phyloP scores from a whole-genome alignment of 37 sponge, comb jelly and placozoan species.

The Aphrocallistes beatrix region DNA sequence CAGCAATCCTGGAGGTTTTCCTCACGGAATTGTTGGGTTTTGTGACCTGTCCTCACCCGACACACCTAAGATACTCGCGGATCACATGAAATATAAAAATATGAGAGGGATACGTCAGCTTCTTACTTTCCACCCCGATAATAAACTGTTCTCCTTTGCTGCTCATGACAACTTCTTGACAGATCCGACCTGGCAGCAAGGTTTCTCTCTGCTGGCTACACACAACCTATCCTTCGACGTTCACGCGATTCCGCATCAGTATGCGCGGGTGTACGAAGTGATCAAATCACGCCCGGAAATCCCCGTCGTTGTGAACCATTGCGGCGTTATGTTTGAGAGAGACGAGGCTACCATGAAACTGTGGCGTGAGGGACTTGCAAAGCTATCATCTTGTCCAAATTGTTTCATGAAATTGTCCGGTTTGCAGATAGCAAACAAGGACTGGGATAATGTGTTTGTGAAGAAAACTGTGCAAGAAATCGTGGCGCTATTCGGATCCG shows the following conservation, averaged over 20 bases:
- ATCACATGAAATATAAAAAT: slow-evolving; percentile 38
- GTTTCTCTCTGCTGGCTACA: slow-evolving; percentile 47
- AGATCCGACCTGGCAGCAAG: slow-evolving; percentile 51
- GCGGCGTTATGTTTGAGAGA: slow-evolving; percentile 59
- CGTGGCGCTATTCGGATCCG: slow-evolving; percentile 43
- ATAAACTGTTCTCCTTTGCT: slow-evolving; percentile 27
- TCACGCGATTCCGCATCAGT: slow-evolving; percentile 47
- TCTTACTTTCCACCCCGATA: slow-evolving; percentile 53
- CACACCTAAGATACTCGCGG: slow-evolving; percentile 32
- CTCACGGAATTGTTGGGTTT: slow-evolving; percentile 49
- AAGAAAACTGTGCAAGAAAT: slow-evolving; percentile 28
- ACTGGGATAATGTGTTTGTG: slow-evolving; percentile 26
- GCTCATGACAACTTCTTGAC: slow-evolving; percentile 59
- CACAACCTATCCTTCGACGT: slow-evolving; percentile 70
- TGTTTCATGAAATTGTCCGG: slow-evolving; percentile 53
- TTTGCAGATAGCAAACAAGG: slow-evolving; percentile 49
- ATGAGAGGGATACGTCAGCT: slow-evolving; percentile 70
- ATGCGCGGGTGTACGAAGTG: slow-evolving; percentile 35
- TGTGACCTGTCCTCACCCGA: slow-evolving; percentile 33
- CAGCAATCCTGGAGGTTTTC: slow-evolving; percentile 25
- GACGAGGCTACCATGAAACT: slow-evolving; percentile 43
- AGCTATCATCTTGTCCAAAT: slow-evolving; percentile 41
- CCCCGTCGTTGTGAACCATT: slow-evolving; percentile 69
- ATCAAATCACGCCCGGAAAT: slow-evolving; percentile 42
- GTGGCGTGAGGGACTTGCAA: slow-evolving; percentile 66